Evolutionary conservation across 2,888 invertebrate species (phyloP), one percentile per base, ranked within the genome.

Genomic region (Drosophila colorata): DNA sequence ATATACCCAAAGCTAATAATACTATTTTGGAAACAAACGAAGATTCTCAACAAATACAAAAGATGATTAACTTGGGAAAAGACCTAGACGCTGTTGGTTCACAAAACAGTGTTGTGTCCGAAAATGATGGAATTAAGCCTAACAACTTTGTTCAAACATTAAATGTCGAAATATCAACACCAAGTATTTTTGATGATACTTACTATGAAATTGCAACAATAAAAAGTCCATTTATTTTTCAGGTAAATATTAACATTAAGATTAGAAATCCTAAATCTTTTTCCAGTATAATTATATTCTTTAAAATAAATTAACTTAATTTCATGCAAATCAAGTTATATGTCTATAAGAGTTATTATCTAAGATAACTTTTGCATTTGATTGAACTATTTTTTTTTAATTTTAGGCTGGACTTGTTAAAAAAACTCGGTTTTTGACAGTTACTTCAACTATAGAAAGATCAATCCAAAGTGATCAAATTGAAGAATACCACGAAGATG

Each of bases 151-250:
- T 96, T 2, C 97, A 97, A 93, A 97, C 97, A 2, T 93, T 97
- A 56, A 97, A 96, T 92, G 96, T 97, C 8, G 96, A 97, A 92
- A 97, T 97, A 81, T 97, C 97, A 0, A 97, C 97, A 1, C 96
- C 97, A 1, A 95, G 96, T 28, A 96, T 97, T 91, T 96, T 97
- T 88, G 95, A 95, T 90, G 96, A 97, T 91, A 94, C 96, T 74
- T 97, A 97, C 90, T 97, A 96, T 90, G 96, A 97, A 93, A 96
- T 97, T 83, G 97, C 97, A 38, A 97, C 97, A 2, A 96, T 97
- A 77, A 97, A 96, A 92, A 97, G 97, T 68, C 97, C 97, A 4
- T 97, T 97, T 89, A 95, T 96, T 61, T 97, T 97, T 93, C 97
- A 97, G 95, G 97, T 97, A 93, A 92, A 31, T 48, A 37, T 49